Conservation (phyloP, 2,797 vertebrate species). For the Paedocypris micromegethes region DNA sequence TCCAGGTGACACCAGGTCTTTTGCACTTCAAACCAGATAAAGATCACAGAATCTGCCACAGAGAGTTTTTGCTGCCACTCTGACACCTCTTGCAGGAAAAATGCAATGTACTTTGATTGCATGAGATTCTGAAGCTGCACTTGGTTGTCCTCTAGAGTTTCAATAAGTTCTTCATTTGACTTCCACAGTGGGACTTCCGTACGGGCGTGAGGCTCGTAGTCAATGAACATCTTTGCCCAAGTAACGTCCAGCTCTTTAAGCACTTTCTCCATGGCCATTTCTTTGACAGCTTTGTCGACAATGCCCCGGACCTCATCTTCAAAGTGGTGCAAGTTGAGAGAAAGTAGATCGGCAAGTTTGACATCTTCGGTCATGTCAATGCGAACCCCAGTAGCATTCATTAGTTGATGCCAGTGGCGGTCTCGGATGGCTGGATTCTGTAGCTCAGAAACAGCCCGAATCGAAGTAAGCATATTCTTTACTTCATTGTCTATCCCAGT, state of each 20-base stretch:
- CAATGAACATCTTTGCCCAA: constrained; percentile 86
- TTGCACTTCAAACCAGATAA: constrained; percentile 88
- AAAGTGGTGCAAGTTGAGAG: constrained; percentile 83
- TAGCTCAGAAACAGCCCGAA: constrained; percentile 84
- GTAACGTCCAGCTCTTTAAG: constrained; percentile 82
- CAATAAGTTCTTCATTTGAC: constrained; percentile 81
- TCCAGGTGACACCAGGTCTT: constrained; percentile 89
- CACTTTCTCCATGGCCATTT: constrained; percentile 93
- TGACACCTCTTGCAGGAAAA: constrained; percentile 88
- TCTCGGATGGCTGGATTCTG: constrained; percentile 85
- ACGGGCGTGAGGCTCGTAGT: constrained; percentile 78
- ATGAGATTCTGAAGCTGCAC: constrained; percentile 87
- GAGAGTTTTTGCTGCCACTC: constrained; percentile 87
- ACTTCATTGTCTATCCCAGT: constrained; percentile 77
- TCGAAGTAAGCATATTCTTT: constrained; percentile 79
- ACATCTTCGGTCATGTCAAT: constrained; percentile 82
- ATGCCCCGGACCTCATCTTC: constrained; percentile 87
- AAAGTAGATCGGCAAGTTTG: constrained; percentile 81
- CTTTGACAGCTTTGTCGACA: constrained; percentile 89
- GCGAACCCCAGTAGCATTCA: constrained; percentile 76
- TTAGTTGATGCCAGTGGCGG: constrained; percentile 89
- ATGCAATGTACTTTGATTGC: constrained; percentile 80
- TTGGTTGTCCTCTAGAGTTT: constrained; percentile 93
- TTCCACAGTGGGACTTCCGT: constrained; percentile 74
- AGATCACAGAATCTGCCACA: constrained; percentile 31